These are phyloP conservation scores for Vannuccia rotundouncinata DNA, from an alignment of 2,888 invertebrate species.

Conservation along the genomic window DNA sequence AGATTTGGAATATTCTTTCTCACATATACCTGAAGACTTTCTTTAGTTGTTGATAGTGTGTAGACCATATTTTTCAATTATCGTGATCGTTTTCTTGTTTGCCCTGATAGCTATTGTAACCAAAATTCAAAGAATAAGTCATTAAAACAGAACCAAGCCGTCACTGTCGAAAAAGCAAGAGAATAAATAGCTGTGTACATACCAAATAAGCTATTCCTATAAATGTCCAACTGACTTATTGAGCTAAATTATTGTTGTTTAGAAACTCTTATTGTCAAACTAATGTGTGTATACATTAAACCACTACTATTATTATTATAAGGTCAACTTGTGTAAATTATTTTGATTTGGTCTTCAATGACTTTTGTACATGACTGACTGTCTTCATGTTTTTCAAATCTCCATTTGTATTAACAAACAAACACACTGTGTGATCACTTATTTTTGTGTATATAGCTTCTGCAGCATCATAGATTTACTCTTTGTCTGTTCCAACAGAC, in stretches of 20 bases:
- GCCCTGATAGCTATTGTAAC: too few relatives aligned
- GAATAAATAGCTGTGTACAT: too few relatives aligned
- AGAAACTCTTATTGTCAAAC: conserved; percentile 1
- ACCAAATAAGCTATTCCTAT: too few relatives aligned
- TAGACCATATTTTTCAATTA: background rate
- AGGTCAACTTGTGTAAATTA: background rate
- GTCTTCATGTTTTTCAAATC: background rate
- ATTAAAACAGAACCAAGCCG: too few relatives aligned
- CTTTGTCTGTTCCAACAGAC: background rate
- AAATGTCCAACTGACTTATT: conserved; percentile 9
- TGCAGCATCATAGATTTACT: background rate
- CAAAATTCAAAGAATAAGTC: too few relatives aligned
- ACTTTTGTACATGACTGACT: background rate
- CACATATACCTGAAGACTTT: conserved; percentile 12
- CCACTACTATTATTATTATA: too few relatives aligned
- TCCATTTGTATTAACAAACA: background rate
- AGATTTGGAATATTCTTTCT: conserved; percentile 10
- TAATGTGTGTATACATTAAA: conserved; percentile 8
- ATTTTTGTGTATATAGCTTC: conserved; percentile 12
- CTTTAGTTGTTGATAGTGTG: background rate
- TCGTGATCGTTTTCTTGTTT: too few relatives aligned
- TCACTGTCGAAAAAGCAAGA: too few relatives aligned
- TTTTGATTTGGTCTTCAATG: background rate
- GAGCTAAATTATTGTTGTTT: too few relatives aligned
- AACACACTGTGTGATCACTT: background rate